These are phyloP conservation scores for Microctenopoma steveboyesi DNA, from an alignment of 2,797 vertebrate genomes.

Conservation along the genomic window DNA sequence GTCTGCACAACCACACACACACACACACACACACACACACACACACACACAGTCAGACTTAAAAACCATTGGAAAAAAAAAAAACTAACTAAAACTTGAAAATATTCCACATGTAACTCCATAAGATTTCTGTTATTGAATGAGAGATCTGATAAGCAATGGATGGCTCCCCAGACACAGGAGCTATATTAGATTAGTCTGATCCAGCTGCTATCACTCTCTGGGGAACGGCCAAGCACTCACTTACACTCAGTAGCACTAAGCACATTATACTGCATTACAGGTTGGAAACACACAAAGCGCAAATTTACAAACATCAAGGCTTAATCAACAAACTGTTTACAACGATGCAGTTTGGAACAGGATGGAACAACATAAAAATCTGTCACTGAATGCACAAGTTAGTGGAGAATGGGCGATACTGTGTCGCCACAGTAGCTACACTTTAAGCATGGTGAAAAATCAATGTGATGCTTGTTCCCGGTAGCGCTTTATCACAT, in stretches of 20 bases:
- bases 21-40: slow-evolving; percentile 26
- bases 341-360: slow-evolving; percentile 63
- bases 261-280: slow-evolving; percentile 79
- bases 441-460: slow-evolving; percentile 15
- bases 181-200: slow-evolving; percentile 81
- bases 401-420: slow-evolving; percentile 31
- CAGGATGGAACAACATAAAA: slow-evolving; percentile 52
- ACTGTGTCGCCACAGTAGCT: slow-evolving; percentile 10
- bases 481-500: slow-evolving; percentile 53
- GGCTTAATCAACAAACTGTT: slow-evolving; percentile 77
- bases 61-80: slow-evolving; percentile 3
- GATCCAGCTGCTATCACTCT: slow-evolving; percentile 82
- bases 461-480: slow-evolving; percentile 60
- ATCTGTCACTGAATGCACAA: slow-evolving; percentile 48
- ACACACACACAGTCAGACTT: slow-evolving; percentile 25
- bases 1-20: slow-evolving; percentile 76
- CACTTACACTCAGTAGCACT: slow-evolving; percentile 79
- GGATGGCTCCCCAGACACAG: slow-evolving; percentile 80
- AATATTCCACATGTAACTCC: slow-evolving; percentile 62
- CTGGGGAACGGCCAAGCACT: slow-evolving; percentile 78
- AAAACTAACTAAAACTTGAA: slow-evolving; percentile 29
- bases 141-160: slow-evolving; percentile 81
- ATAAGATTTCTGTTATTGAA: slow-evolving; percentile 75
- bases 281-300: slow-evolving; percentile 70
- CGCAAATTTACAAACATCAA: slow-evolving; percentile 75